Evolutionary conservation across 2,888 invertebrate species (phyloP).

Genomic region (Biston stratarius): DNA sequence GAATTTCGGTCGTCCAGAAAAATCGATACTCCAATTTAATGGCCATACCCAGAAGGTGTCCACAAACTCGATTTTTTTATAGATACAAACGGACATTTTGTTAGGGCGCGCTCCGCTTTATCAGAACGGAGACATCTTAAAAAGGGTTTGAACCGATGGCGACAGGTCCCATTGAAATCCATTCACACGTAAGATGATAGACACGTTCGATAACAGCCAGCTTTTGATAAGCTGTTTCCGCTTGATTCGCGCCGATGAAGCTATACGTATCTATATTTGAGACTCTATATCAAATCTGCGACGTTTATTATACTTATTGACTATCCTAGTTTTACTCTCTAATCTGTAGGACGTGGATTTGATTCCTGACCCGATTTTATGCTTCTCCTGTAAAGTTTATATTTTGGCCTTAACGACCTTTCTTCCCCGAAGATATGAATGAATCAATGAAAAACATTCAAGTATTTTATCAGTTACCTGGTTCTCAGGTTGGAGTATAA

Average conservation of each 20-base stretch:
- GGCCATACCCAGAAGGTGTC: slow-evolving; percentile 62
- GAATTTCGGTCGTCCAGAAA: background rate
- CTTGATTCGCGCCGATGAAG: slow-evolving; percentile 44
- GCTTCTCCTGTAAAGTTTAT: no score
- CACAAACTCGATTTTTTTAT: slow-evolving; percentile 62
- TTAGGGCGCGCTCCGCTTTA: slow-evolving; percentile 71
- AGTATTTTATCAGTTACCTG: no score
- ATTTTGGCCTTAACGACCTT: no score
- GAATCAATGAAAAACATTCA: no score
- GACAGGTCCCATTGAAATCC: slow-evolving; percentile 68
- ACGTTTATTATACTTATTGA: background rate
- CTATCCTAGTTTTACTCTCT: no score
- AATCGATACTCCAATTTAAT: slow-evolving; percentile 39
- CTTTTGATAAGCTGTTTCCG: slow-evolving; percentile 47
- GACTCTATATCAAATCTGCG: background rate
- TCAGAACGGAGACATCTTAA: slow-evolving; percentile 68
- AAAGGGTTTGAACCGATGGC: slow-evolving; percentile 66
- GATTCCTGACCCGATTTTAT: no score
- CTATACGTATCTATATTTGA: slow-evolving; percentile 18
- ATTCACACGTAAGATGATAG: slow-evolving; percentile 73
- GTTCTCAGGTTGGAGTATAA: no score
- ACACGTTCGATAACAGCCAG: slow-evolving; percentile 45
- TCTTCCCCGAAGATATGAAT: no score
- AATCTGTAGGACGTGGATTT: no score
- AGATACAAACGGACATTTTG: slow-evolving; percentile 82